Evolutionary conservation across 2,888 invertebrate species (phyloP).

Genomic region (Drosophila nigricruria): DNA sequence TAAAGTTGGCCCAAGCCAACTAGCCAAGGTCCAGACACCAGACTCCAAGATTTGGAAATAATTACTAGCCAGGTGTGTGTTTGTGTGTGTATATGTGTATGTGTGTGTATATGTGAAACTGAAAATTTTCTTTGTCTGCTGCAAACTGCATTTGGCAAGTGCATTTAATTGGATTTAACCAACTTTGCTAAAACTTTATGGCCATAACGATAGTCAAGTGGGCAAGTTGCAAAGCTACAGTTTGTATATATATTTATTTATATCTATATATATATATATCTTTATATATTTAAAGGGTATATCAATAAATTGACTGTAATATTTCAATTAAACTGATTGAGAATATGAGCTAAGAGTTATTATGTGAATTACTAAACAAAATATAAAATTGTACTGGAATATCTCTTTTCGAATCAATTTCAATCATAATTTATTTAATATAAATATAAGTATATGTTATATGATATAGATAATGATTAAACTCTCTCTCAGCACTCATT

Average conservation of each 20-base stretch:
- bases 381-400: no score
- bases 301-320: background rate
- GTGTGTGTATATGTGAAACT: conserved; percentile 9
- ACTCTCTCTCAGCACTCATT: no score
- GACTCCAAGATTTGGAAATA: conserved; percentile 18
- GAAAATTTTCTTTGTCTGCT: conserved; percentile 24
- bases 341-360: no score
- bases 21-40: background rate
- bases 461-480: no score
- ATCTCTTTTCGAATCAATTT: no score
- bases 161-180: conserved; percentile 52
- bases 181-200: conserved; percentile 19
- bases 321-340: background rate
- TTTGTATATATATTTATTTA: no score
- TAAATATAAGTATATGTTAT: no score
- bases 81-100: background rate
- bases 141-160: conserved; percentile 40
- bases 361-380: no score
- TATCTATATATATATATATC: no score
- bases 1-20: conserved; percentile 36
- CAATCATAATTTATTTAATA: no score
- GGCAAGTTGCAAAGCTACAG: background rate
- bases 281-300: background rate
- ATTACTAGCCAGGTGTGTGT: conserved; percentile 22
- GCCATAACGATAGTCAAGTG: background rate